Evolutionary conservation across 2,113 vertebrate species (phyloP).

Genomic region (Mormyrus lacerda): DNA sequence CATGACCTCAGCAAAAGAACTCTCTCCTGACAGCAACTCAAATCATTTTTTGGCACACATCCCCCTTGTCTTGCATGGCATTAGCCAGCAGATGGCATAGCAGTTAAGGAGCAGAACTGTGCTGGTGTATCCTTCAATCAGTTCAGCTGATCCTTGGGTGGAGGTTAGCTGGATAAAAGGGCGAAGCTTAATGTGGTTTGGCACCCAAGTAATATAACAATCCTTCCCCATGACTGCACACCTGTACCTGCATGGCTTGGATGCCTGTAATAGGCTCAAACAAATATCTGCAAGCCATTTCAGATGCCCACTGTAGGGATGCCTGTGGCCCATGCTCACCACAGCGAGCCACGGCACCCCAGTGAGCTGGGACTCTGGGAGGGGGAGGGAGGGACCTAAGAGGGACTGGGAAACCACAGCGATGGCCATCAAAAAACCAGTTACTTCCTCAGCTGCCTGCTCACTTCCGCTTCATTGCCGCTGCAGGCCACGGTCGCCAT

Average conservation of each 20-base stretch:
- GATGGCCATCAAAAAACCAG: constrained; percentile 67
- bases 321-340: background rate
- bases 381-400: background rate
- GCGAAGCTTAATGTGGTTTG: background rate
- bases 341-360: background rate
- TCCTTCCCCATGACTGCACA: background rate
- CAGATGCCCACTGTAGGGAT: background rate
- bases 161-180: background rate
- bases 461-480: constrained; percentile 69
- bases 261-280: background rate
- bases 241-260: background rate
- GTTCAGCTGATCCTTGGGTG: background rate
- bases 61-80: background rate
- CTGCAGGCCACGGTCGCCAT: constrained; percentile 52
- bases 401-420: constrained; percentile 55
- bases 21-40: background rate
- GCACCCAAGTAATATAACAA: background rate
- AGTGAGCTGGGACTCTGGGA: background rate
- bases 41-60: background rate
- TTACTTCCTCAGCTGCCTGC: constrained; percentile 69
- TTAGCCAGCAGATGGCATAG: background rate
- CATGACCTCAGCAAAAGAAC: constrained; percentile 1
- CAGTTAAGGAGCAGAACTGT: background rate
- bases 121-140: background rate
- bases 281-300: background rate